Conservation (phyloP, 2,113 vertebrate species). For the Aspidoscelis tigris region DNA sequence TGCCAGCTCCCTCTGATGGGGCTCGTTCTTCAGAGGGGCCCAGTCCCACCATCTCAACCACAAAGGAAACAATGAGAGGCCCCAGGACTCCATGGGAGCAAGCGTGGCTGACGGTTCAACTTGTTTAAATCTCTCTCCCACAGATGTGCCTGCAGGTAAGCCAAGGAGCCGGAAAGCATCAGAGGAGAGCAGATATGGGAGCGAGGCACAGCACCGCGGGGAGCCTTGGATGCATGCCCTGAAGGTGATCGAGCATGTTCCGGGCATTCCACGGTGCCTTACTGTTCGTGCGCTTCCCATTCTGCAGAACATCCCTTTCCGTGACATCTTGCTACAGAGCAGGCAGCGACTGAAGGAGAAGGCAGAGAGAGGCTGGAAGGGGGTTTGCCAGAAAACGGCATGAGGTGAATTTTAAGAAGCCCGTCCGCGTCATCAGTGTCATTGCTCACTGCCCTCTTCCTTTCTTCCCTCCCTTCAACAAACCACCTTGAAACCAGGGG, state of each 20-base stretch:
- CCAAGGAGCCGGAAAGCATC: not conserved
- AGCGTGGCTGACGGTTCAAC: not conserved
- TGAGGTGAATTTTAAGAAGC: conserved; percentile 74
- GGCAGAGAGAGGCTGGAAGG: conserved; percentile 50
- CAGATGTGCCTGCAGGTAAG: not conserved
- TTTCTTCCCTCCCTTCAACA: conserved; percentile 56
- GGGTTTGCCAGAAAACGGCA: conserved; percentile 63
- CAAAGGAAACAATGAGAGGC: too few relatives aligned
- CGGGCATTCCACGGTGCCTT: not conserved
- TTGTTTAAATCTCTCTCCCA: not conserved
- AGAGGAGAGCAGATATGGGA: not conserved
- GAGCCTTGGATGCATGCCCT: conserved; percentile 12
- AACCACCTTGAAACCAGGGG: conserved; percentile 76
- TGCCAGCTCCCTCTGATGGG: too few relatives aligned
- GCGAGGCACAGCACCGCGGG: conserved; percentile 17
- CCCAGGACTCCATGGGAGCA: too few relatives aligned
- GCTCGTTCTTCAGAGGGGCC: too few relatives aligned
- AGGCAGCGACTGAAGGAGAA: conserved; percentile 58
- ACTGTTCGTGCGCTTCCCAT: accelerated
- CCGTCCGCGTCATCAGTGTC: conserved; percentile 62
- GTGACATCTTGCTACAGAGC: conserved; percentile 53
- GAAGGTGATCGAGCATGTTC: accelerated
- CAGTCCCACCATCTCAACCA: too few relatives aligned
- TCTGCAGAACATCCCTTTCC: conserved; percentile 55
- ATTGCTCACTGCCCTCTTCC: conserved; percentile 49